phyloP scores from a whole-genome alignment of 2,797 vertebrate genomes.

The Paguma larvata region DNA sequence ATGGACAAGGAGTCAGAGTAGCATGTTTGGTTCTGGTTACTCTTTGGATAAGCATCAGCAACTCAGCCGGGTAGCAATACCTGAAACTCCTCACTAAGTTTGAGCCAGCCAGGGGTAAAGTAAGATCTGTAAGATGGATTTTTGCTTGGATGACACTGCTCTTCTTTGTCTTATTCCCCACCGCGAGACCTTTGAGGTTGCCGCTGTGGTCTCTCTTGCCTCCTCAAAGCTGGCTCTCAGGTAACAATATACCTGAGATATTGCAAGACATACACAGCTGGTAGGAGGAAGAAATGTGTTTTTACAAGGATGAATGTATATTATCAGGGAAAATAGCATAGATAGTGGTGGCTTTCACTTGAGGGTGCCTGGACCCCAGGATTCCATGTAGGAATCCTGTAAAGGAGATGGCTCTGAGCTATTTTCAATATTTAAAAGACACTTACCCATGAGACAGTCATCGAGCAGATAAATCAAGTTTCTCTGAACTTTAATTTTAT shows the following conservation, averaged over 20 bases:
- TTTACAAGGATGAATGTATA: background rate
- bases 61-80: background rate
- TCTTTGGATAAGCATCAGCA: background rate
- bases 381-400: background rate
- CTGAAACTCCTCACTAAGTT: background rate
- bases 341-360: background rate
- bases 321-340: background rate
- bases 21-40: background rate
- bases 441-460: background rate
- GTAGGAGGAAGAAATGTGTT: background rate
- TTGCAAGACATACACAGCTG: background rate
- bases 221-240: background rate
- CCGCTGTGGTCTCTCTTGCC: background rate
- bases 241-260: background rate
- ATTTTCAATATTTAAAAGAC: constrained; percentile 58
- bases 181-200: background rate
- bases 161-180: background rate
- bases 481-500: constrained; percentile 72
- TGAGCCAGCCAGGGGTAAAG: background rate
- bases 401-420: background rate
- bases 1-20: background rate
- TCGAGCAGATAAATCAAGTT: constrained; percentile 50
- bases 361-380: background rate
- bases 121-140: background rate
- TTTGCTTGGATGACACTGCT: background rate